These are phyloP conservation scores for Ladona fulva DNA, from an alignment of 1,140 invertebrate genomes.

Conservation along the genomic window DNA sequence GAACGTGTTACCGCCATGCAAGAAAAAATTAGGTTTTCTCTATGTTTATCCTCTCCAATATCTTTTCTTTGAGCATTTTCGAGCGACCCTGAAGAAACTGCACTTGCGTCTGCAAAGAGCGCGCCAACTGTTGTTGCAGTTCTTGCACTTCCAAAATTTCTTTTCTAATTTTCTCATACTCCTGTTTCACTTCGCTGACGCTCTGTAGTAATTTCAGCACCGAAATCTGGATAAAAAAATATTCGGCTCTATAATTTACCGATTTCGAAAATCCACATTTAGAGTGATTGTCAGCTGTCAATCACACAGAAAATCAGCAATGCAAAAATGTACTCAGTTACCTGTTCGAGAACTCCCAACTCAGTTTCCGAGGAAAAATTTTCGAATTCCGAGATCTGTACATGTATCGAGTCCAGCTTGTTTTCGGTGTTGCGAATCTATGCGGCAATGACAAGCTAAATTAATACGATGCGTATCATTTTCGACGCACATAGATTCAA, in stretches of 20 bases:
- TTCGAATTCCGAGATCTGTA: neutral
- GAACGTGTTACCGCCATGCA: neutral
- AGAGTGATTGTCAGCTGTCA: no score
- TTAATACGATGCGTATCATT: no score
- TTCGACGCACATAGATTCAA: no score
- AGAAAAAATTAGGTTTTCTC: neutral
- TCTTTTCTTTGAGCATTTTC: slow-evolving; percentile 2
- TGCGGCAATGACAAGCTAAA: no score
- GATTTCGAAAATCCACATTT: no score
- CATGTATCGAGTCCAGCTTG: neutral
- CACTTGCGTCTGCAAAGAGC: neutral
- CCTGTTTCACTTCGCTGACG: neutral
- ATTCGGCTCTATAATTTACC: neutral
- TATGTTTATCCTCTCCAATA: neutral
- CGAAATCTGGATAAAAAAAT: neutral
- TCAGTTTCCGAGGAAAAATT: neutral
- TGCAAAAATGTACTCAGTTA: neutral
- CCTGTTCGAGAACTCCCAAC: neutral
- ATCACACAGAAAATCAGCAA: no score
- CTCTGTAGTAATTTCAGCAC: neutral
- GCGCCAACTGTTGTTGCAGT: neutral
- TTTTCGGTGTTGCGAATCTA: neutral
- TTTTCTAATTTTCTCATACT: neutral
- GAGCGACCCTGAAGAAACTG: neutral
- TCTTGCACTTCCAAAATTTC: neutral